Base-by-base conservation (phyloP, 2,797 vertebrate species). In the Melanogrammus aeglefinus region DNA sequence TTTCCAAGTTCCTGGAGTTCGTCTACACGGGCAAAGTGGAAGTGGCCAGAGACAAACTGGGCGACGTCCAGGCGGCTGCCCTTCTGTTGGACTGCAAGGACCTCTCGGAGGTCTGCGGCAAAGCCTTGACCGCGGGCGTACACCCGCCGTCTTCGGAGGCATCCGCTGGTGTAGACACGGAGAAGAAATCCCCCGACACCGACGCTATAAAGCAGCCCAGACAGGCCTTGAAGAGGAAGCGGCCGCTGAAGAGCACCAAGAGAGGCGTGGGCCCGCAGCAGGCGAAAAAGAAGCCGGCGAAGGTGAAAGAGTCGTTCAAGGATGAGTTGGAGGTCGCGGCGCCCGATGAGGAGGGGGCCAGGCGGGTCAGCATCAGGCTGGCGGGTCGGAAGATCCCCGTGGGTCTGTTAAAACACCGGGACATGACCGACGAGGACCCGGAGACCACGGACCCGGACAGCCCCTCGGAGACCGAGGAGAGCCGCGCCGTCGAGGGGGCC, bases 1-100 rank as follows among this genome's bases (percentile, higher is more conserved):
- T 99, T 72, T 94, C 94, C 14, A 97, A 93, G 0, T 99, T 97
- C 81, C 85, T 99, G 72, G 96, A 99, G 41, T 99, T 98, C 74
- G 96, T 95, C 4, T 99, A 99, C 83, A 99, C 96, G 0, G 96
- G 97, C 0, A 95, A 90, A 78, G 94, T 96, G 0, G 94, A 96
- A 74, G 94, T 99, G 0, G 92, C 94, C 76, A 92, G 93, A 85
- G 92, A 95, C 18, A 90, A 93, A 77, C 94, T 99, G 2, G 88
- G 89, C 57, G 92, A 94, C 2, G 92, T 99, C 84, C 91, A 95
- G 4, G 94, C 95, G 3, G 91, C 94, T 8, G 97, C 98, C 0
- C 92, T 94, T 33, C 93, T 95, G 77, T 88, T 99, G 35, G 96
- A 97, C 81, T 99, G 98, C 75, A 90, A 92, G 77, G 96, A 95